Base-by-base conservation (phyloP, 2,797 vertebrate species). In the Crocodylus rhombifer region DNA sequence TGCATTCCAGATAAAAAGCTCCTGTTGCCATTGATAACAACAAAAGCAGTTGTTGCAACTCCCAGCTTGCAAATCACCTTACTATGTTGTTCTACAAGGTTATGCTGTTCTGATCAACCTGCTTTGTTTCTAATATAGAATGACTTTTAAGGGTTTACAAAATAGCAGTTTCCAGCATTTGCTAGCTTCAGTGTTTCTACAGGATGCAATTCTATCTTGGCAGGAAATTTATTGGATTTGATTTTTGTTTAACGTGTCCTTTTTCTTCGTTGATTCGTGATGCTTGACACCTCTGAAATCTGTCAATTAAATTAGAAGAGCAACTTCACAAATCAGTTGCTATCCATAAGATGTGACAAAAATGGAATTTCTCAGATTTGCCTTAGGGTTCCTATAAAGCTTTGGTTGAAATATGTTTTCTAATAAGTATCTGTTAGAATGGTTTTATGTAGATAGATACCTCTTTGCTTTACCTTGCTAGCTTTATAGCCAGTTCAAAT, bases 281-380 rank as follows among this genome's bases (percentile, higher is more conserved):
- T 84, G 80, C 51, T 78, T 80, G 87, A 62, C 84, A 62, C 86
- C 13, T 82, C 78, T 65, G 57, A 93, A 77, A 79, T 83, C 33
- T 62, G 28, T 69, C 58, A 42, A 5, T 81, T 75, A 56, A 86
- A 5, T 23, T 9, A 76, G 82, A 42, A 36, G 82, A 64, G 82
- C 57, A 28, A 77, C n/a, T 67, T 76, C 21, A 9, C 74, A 36
- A 77, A 61, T 61, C 64, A 69, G 56, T 55, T 6, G 1, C 10
- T 20, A 13, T 16, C 77, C 1, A 2, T 5, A 80, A 30, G 28
- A 74, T 1, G 13, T 86, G 84, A 65, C 85, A 55, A 7, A 51
- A 30, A 13, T 6, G 36, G 65, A 71, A 56, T 78, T 64, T 25
- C 74, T 75, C 30, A 4, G 63, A n/a, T 86, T 36, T 51, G 7